Base-by-base conservation (phyloP, 2,888 invertebrate genomes). In the Drosophila kanekoi region DNA sequence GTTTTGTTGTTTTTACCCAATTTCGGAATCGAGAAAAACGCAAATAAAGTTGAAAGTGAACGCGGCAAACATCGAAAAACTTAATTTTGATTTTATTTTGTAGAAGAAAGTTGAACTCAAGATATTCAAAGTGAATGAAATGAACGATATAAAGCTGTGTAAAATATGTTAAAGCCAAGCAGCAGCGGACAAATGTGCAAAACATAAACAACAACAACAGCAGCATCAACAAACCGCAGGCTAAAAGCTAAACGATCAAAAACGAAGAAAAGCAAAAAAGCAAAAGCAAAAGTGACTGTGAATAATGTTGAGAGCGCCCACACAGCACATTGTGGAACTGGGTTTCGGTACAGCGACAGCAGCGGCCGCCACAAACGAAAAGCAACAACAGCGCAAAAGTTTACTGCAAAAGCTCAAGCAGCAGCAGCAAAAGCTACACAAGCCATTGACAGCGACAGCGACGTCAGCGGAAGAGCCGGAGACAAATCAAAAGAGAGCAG, bases 291-390 rank as follows among this genome's bases (percentile, higher is more conserved):
- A 89, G 85, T 89, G 89, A 85, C 67, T 72, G 85, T 87, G 84
- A 91, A 92, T 91, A 92, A 85, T 93, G 93, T 93, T 92, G 93
- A 93, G 91, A 92, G 93, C 93, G 90, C 93, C 92, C 92, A 93
- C 92, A 88, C 93, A 83, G 77, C 83, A 93, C 86, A 89, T 92
- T 85, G 90, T 92, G 89, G 92, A 92, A 89, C 91, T 92, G 79
- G 91, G 92, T 74, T 83, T 82, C 77, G 81, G 77, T 89, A 90
- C 90, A 58, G 60, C 80, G 60, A 40, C 75, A 49, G 49, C 83
- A 54, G 56, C 76, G 38, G 45, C 73, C 47, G 23, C 78, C 54
- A 18, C 77, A 61, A 32, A 23, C 54, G 54, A 54, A 44, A 54
- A 54, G 41, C 73, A 83, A 37, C 78, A 81, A 53, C 79, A 79